These are phyloP conservation scores for Brachylomia viminalis DNA, from an alignment of 2,888 invertebrate genomes.

Conservation along the genomic window DNA sequence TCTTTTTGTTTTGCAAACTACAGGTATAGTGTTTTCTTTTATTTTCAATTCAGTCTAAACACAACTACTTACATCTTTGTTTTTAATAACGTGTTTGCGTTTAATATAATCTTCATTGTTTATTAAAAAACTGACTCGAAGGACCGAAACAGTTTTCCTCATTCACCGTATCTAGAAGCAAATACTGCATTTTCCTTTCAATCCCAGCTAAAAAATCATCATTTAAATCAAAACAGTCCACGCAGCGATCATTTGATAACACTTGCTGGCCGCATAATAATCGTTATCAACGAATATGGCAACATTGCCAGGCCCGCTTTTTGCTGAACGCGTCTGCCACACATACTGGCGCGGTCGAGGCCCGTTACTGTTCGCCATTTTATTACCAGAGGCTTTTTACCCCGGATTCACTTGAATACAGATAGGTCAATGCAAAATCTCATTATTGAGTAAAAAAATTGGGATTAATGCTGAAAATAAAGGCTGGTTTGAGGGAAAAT, in stretches of 20 bases:
- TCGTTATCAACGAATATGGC: conserved; percentile 82
- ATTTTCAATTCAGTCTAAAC: not conserved
- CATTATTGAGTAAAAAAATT: not conserved
- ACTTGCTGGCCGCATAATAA: conserved; percentile 77
- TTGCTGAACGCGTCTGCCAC: conserved; percentile 78
- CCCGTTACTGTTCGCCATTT: conserved; percentile 77
- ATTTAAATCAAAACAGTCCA: conserved; percentile 62
- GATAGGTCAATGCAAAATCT: conserved; percentile 49
- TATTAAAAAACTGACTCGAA: not conserved
- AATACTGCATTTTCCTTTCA: conserved; percentile 35
- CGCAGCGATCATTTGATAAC: conserved; percentile 67
- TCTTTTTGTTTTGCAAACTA: not conserved
- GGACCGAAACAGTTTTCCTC: conserved; percentile 17
- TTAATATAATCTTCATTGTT: not conserved
- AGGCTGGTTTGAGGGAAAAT: not conserved
- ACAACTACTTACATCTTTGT: not conserved
- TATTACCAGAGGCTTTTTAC: conserved; percentile 53
- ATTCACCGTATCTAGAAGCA: not conserved
- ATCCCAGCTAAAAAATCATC: conserved; percentile 35
- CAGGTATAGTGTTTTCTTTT: not conserved
- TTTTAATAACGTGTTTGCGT: too few relatives aligned
- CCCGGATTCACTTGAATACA: conserved; percentile 55
- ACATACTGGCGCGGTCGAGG: conserved; percentile 80
- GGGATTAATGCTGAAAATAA: not conserved
- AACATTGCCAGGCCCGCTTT: conserved; percentile 75